Conservation (phyloP, 2,797 vertebrate genomes). For the Distichodus sexfasciatus region DNA sequence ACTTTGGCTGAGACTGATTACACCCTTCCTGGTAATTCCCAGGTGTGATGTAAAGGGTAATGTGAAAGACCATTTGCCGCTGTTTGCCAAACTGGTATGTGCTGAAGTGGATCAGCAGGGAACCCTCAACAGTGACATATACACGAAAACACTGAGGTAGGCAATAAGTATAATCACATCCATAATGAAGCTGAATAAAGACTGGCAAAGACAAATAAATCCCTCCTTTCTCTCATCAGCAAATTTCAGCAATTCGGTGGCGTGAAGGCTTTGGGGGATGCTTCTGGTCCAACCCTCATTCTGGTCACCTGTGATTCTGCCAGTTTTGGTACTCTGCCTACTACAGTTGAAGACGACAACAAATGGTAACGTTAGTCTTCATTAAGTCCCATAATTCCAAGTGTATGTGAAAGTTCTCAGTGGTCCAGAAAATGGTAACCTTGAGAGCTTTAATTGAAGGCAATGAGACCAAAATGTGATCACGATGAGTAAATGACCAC, state of each 20-base stretch:
- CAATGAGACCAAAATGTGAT: too few relatives aligned
- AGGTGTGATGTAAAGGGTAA: background rate
- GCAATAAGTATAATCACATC: background rate
- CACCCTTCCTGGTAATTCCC: background rate
- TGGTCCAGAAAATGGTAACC: background rate
- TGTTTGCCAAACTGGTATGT: background rate
- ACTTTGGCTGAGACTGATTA: background rate
- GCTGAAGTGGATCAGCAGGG: background rate
- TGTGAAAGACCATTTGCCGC: slow-evolving; percentile 3
- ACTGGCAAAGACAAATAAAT: background rate
- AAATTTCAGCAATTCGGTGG: background rate
- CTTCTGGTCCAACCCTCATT: background rate
- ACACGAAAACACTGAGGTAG: background rate
- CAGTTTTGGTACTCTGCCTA: background rate
- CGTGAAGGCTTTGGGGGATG: background rate
- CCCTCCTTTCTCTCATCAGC: background rate
- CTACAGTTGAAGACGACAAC: background rate
- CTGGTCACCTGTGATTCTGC: background rate
- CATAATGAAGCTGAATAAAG: background rate
- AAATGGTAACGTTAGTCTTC: background rate
- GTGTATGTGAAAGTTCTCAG: background rate
- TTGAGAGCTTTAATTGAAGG: too few relatives aligned
- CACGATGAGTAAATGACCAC: too few relatives aligned
- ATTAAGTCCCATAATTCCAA: background rate
- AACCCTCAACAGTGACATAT: background rate